Evolutionary conservation across 2,797 vertebrate species (phyloP), one percentile per base, ranked within the genome.

Genomic region (Xenentodon cancila): DNA sequence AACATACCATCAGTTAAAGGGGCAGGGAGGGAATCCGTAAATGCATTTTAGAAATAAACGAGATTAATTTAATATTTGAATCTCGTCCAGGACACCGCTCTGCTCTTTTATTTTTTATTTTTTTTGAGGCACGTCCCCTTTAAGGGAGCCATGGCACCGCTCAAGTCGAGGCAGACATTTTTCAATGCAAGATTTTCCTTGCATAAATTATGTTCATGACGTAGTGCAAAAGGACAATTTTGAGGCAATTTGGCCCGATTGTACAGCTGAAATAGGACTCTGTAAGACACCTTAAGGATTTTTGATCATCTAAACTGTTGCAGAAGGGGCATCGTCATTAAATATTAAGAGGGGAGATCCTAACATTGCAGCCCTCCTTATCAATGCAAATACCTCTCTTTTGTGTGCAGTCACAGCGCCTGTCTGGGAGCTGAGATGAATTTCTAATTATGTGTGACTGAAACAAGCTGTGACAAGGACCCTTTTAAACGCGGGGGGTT

Each of bases 131-230:
- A 15, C 89, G 73, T 66, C 75, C 82, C 68, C 93, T 94, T 94
- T 92, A 94, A 94, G 93, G 88, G 91, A 68, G 81, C 88, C 91
- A 90, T 88, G 85, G 82, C 92, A 89, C 90, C 93, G 88, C 94
- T 91, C 87, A 84, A 88, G 92, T 91, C 91, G 72, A 84, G 90
- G 91, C 88, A 87, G 89, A 90, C 92, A 93, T 93, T 94, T 94
- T 94, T 93, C 93, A 93, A 93, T 95, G 95, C 95, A 93, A 95
- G 94, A 93, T 95, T 95, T 88, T 92, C 81, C 94, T 94, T 95
- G 96, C 96, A 98, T 98, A 98, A 97, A 97, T 97, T 98, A 98
- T 98, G 96, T 93, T 97, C 95, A 97, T 98, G 96, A 98, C 96
- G 96, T 96, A 97, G 96, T 95, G 93, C 92, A 93, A 94, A 95